Base-by-base conservation (phyloP, 1,140 invertebrate species). In the Brachionus sp. region DNA sequence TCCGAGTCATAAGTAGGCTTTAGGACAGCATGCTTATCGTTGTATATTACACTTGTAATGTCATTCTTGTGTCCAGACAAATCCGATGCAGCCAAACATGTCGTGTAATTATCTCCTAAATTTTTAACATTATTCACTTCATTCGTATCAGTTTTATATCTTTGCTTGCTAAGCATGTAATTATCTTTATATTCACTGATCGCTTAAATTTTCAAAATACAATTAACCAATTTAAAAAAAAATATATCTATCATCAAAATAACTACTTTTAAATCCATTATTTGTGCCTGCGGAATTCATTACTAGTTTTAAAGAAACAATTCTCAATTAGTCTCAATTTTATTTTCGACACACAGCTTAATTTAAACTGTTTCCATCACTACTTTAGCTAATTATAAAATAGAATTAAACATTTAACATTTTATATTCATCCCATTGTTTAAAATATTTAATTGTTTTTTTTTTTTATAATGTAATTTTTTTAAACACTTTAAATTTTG, bases 181-280 rank as follows among this genome's bases (percentile, higher is more conserved):
- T 75, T 75, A 12, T 75, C 70, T 75, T 75, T 44, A 75, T 75
- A 75, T 29, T 75, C 70, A 25, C 39, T 46, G 23, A 50, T 75
- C 39, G 44, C 70, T 75, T 44, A 13, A 46, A 46, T 25, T 46
- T 46, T 75, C 1, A 23, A 75, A 66, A 75, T 75, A 5, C 25
- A 68, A 37, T 68, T 35, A 68, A 68, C 13, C 25, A 33, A 13
- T n/a, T 5, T 46, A 2, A 2, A 10, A 1, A 33, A 23, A 35
- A 68, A 35, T 33, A n/a, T 23, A 23, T n/a, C 25, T 68, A 68
- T 35, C n/a, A 68, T 35, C n/a, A 46, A 33, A 68, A 35, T 68
- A 23, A 33, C 25, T 68, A 68, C 64, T 68, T 68, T 68, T 68
- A 68, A 68, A 68, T 68, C 64, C 64, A 35, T 9, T 68, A n/a